These are phyloP conservation scores for Muschampia plurimacula DNA, from an alignment of 2,888 invertebrate species.

Conservation along the genomic window DNA sequence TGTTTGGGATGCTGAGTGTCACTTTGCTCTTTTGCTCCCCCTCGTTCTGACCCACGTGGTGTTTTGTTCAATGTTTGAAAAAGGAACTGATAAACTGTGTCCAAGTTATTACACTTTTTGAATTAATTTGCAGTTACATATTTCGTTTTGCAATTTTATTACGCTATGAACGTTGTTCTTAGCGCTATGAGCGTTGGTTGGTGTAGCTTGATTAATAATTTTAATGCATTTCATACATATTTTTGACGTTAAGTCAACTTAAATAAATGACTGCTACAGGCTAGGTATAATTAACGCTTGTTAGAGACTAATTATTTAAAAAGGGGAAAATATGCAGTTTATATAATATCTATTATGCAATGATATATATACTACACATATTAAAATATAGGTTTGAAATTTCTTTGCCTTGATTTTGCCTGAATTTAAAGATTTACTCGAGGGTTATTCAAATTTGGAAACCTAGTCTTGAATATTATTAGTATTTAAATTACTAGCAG, in stretches of 20 bases:
- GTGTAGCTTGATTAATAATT: constrained; percentile 32
- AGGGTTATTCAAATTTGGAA: no score
- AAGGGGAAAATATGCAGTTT: constrained; percentile 15
- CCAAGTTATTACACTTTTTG: constrained; percentile 8
- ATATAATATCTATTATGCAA: background rate
- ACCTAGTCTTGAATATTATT: no score
- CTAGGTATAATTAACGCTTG: constrained; percentile 27
- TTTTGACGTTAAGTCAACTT: constrained; percentile 28
- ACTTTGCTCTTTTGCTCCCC: constrained; percentile 40
- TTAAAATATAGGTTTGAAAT: no score
- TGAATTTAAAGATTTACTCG: no score
- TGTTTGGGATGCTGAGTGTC: constrained; percentile 47
- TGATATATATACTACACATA: no score
- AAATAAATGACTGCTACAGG: constrained; percentile 25
- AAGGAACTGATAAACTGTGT: background rate
- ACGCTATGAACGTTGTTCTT: constrained; percentile 1
- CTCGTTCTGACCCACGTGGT: constrained; percentile 44
- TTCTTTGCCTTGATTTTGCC: no score
- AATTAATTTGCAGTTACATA: constrained; percentile 21
- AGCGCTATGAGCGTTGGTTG: no score
- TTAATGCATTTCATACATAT: constrained; percentile 40
- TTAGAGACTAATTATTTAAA: constrained; percentile 22
- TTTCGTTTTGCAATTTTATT: constrained; percentile 22
- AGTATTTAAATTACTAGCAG: no score
- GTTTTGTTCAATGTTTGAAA: constrained; percentile 29